These are phyloP conservation scores for Nesidiocoris tenuis DNA, from an alignment of 2,888 invertebrate species.

Conservation along the genomic window DNA sequence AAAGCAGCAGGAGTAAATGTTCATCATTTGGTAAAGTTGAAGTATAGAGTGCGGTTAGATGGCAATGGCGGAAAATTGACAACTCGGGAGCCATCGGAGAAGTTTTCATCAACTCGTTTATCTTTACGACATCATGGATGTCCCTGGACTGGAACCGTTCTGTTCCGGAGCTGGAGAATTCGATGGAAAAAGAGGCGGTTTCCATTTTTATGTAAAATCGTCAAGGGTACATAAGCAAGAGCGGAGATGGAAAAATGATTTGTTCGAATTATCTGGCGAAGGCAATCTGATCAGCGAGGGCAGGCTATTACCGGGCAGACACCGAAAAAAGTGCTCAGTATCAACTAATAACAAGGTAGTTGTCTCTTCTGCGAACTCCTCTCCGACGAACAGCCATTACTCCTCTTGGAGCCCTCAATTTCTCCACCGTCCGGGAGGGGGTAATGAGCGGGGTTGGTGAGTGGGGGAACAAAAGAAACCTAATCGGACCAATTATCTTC, in stretches of 20 bases:
- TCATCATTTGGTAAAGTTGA: too few relatives aligned
- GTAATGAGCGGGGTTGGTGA: too few relatives aligned
- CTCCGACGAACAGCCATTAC: constrained; percentile 16
- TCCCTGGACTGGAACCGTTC: background rate
- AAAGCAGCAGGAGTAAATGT: too few relatives aligned
- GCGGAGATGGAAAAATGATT: constrained; percentile 1
- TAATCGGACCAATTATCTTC: constrained; percentile 34
- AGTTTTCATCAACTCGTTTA: background rate
- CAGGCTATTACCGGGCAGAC: constrained; percentile 20
- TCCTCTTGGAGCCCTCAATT: constrained; percentile 29
- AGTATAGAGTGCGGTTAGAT: too few relatives aligned
- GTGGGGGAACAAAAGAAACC: constrained; percentile 38
- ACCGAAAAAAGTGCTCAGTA: constrained; percentile 28
- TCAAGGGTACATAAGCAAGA: background rate
- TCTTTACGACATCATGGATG: background rate
- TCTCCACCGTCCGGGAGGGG: constrained; percentile 6
- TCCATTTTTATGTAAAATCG: background rate
- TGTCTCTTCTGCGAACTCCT: constrained; percentile 36
- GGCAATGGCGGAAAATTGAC: too few relatives aligned
- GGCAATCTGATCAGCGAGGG: constrained; percentile 19
- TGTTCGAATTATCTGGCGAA: constrained; percentile 24
- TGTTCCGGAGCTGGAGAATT: background rate
- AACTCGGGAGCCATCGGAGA: background rate
- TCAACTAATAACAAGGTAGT: constrained; percentile 40
- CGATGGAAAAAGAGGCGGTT: background rate